Evolutionary conservation across 2,113 vertebrate species (phyloP), one percentile per base, ranked within the genome.

Genomic region (Sinosuthora webbiana): DNA sequence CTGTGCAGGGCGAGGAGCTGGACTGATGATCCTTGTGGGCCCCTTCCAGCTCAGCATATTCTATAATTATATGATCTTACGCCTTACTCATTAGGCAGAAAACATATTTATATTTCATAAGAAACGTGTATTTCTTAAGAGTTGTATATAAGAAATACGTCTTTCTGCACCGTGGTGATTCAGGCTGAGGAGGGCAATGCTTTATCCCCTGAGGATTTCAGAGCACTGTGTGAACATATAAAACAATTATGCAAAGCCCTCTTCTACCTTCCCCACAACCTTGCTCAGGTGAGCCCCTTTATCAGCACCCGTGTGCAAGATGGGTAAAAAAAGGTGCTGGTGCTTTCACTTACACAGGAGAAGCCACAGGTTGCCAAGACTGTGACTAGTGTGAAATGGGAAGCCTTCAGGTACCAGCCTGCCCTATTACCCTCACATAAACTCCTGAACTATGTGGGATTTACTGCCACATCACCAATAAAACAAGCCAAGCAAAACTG

Each of bases 121-220:
- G 23, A 69, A 47, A 35, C 13, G 13, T 39, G 15, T 28, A 13
- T 62, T n/a, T 70, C 5, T 52, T 39, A 39, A 16, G 24, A 33
- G 13, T 16, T 33, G 20, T 12, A 13, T 33, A 0, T 52, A 41
- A 64, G 23, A 73, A 87, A 77, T 44, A 10, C 0, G 1, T 14
- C 12, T 67, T 85, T 56, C 49, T 89, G 47, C 9, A 15, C 44
- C 62, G 3, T 9, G 31, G 39, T 35, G 7, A 27, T 42, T 80
- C 35, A 69, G 18, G 30, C 2, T 41, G 37, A 62, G 25, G 13
- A 82, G 10, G 5, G 28, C 1, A 4, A 7, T 33, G 17, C 35
- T 69, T 86, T 55, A 4, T 15, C 50, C 42, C 42, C 31, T 39
- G 39, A 91, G 57, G n/a, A 35, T 76, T 91, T 88, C 59, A 70